A percentile compares a stretch with the other conserved stretches of the same genome.
These are phyloP conservation scores for Ptychoptera albimana DNA, from an alignment of 2,888 invertebrate species.

Conservation along the genomic window DNA sequence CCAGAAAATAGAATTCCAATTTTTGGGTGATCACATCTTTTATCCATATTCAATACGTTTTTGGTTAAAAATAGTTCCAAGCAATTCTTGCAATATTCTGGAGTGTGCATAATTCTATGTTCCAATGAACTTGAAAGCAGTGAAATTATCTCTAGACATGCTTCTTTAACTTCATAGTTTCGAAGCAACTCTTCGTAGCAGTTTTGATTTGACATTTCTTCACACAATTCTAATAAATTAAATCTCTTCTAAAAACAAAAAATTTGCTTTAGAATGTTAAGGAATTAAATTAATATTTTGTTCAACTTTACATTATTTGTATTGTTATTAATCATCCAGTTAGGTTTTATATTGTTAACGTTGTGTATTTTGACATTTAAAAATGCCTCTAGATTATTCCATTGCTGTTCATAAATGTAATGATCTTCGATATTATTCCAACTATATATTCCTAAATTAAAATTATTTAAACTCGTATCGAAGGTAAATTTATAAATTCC, in stretches of 20 bases:
- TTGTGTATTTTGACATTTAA: constrained; percentile 19
- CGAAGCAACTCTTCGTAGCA: constrained; percentile 30
- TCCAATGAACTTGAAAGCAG: constrained; percentile 42
- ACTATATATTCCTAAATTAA: constrained; percentile 28
- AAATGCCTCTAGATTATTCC: constrained; percentile 23
- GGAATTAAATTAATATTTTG: no score
- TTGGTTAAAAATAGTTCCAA: constrained; percentile 17
- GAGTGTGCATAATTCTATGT: constrained; percentile 42
- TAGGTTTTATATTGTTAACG: not conserved
- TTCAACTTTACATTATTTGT: not conserved
- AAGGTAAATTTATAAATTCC: constrained; percentile 34
- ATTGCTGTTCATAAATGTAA: constrained; percentile 20
- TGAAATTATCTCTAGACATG: constrained; percentile 32
- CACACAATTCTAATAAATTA: not conserved
- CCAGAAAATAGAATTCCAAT: constrained; percentile 87
- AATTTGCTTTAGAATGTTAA: no score
- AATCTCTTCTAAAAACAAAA: constrained; percentile 5
- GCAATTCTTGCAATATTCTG: constrained; percentile 45
- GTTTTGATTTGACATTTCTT: constrained; percentile 14
- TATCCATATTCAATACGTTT: not conserved
- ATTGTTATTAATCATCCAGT: constrained; percentile 9
- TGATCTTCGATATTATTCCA: constrained; percentile 23
- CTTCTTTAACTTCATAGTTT: constrained; percentile 25
- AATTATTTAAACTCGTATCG: constrained; percentile 14
- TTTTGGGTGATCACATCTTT: constrained; percentile 41